These are phyloP conservation scores for Ceuthmochares aereus DNA, from an alignment of 2,113 vertebrate genomes.

Conservation along the genomic window DNA sequence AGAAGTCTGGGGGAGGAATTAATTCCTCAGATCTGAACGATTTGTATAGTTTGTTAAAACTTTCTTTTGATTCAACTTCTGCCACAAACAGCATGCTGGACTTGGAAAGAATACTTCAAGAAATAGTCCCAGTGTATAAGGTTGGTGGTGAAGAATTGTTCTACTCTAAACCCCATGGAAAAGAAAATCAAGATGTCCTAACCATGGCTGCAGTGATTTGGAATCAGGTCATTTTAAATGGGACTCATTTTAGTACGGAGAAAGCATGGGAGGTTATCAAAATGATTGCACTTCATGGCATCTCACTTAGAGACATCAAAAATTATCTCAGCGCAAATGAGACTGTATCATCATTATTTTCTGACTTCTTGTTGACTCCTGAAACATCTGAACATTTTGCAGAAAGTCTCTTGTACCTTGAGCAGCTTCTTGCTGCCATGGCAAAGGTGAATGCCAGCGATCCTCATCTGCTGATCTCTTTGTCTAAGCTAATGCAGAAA, in stretches of 20 bases:
- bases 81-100: not conserved
- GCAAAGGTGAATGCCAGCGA: constrained; percentile 8
- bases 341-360: constrained; percentile 37
- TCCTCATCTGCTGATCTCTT: constrained; percentile 22
- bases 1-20: not conserved
- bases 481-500: not conserved
- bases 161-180: not conserved
- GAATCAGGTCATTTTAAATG: constrained; percentile 31
- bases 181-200: constrained; percentile 18
- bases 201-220: constrained; percentile 40
- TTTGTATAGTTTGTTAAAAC: not conserved
- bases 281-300: not conserved
- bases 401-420: constrained; percentile 6
- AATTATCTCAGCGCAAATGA: constrained; percentile 18
- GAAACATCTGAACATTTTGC: not conserved
- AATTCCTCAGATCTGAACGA: not conserved
- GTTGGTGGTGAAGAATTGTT: not conserved
- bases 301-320: not conserved
- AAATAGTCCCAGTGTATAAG: not conserved
- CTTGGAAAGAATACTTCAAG: constrained; percentile 5
- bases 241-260: constrained; percentile 25
- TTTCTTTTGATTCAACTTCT: not conserved
- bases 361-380: constrained; percentile 10
- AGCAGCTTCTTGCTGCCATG: constrained; percentile 5
- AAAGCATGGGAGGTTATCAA: constrained; percentile 46